Percentiles rank a stretch among this genome's conserved stretches.
Conservation (phyloP, 1,140 invertebrate genomes). For the Lineus longissimus region DNA sequence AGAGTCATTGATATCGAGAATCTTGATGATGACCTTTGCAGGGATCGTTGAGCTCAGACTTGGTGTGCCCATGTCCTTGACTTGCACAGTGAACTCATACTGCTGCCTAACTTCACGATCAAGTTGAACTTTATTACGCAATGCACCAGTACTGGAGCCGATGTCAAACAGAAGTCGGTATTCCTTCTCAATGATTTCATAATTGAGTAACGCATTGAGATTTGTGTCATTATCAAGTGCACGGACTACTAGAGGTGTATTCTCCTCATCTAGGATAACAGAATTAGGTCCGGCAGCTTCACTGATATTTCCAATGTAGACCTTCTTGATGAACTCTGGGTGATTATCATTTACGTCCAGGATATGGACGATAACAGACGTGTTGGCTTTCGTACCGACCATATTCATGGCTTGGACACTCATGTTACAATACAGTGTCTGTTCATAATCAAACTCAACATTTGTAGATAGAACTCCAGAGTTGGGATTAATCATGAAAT, state of each 20-base stretch:
- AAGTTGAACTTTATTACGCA: conserved; percentile 70
- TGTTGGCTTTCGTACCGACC: conserved; percentile 58
- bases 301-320: conserved; percentile 68
- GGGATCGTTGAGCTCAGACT: conserved; percentile 68
- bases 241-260: conserved; percentile 70
- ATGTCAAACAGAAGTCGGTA: conserved; percentile 74
- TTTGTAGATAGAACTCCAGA: conserved; percentile 54
- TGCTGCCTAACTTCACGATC: conserved; percentile 74
- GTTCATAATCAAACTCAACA: conserved; percentile 55
- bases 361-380: conserved; percentile 52
- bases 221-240: conserved; percentile 75
- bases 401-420: conserved; percentile 81
- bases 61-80: conserved; percentile 76
- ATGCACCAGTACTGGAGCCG: conserved; percentile 81
- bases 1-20: conserved; percentile 83
- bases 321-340: conserved; percentile 68
- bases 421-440: conserved; percentile 73
- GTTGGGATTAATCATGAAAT: conserved; percentile 53
- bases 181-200: conserved; percentile 75
- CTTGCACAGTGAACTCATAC: conserved; percentile 79
- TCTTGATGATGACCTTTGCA: conserved; percentile 60
- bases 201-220: conserved; percentile 76
- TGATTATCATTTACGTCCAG: conserved; percentile 72
- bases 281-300: conserved; percentile 70
- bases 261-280: conserved; percentile 64